Evolutionary conservation across 1,140 invertebrate genomes (phyloP), one percentile per base, ranked within the genome.

Genomic region (Pseudomyrmex pallidus): DNA sequence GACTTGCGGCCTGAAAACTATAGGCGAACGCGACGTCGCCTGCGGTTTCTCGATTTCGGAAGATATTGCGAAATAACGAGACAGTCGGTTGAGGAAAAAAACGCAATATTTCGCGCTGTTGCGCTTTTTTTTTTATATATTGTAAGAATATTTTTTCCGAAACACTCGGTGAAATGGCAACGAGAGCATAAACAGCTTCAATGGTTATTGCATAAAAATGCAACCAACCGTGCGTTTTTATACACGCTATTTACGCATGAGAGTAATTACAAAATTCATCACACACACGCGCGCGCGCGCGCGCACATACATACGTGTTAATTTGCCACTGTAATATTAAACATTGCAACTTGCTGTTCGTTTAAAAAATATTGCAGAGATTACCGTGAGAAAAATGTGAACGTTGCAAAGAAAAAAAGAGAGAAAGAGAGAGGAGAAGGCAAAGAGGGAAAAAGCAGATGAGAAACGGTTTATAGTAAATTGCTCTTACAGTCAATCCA

Each of bases 251-350:
- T 10, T 52, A 12, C 9, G 2, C 59, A 20, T 17, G 48, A 17
- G 22, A 25, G 10, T 59, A 80, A 80, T 59, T 35, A 15, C 10
- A 78, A 78, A 70, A 15, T 80, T 59, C 56, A 61, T n/a, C n/a
- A 70, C 54, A 35, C 35, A 15, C n/a, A 10, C 35, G 5, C 5
- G 35, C 35, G 35, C 35, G 35, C 7, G 0, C 35, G 4, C 35
- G 4, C 7, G 4, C 35, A 35, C 35, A 35, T 7, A 7, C 7
- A 5, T 3, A 7, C 35, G 48, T 50, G 56, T 25, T 78, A 78
- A 78, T 70, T 62, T 44, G 44, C 0, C 46, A 20, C 15, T 80
- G n/a, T 7, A 70, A 50, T 70, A 67, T 77, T 56, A 77, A 77
- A n/a, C 54, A 22, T 15, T 2, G 66, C 44, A 61, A 72, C 61